phyloP scores from a whole-genome alignment of 2,113 vertebrate genomes.

The Pangasianodon gigas region DNA sequence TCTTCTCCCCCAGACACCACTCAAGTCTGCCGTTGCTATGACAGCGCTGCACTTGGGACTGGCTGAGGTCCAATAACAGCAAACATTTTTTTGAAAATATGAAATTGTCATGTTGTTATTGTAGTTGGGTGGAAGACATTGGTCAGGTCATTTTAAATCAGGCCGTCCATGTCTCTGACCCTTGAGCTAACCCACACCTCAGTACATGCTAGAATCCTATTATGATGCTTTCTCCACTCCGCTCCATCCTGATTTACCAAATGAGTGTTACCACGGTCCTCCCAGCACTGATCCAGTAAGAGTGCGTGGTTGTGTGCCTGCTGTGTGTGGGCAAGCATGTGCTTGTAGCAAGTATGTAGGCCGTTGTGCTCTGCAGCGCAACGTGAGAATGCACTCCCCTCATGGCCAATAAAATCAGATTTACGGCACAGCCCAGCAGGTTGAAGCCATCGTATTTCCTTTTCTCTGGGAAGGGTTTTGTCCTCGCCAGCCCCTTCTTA shows the following conservation, averaged over 20 bases:
- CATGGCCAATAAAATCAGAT: conserved; percentile 58
- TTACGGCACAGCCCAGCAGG: conserved; percentile 55
- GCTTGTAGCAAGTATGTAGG: conserved; percentile 15
- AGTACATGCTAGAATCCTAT: no score
- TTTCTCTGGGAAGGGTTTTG: conserved; percentile 44
- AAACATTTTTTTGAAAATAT: neutral
- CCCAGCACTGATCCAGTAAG: neutral
- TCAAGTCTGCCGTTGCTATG: conserved; percentile 64
- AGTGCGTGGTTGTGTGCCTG: neutral
- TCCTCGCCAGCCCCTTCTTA: conserved; percentile 44
- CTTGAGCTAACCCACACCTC: neutral
- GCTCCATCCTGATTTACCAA: neutral
- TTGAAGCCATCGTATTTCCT: conserved; percentile 51
- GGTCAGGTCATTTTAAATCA: neutral
- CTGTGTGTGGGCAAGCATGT: conserved; percentile 19
- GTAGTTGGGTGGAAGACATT: neutral
- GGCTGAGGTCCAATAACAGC: neutral
- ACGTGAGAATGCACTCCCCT: conserved; percentile 24
- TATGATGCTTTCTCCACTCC: neutral
- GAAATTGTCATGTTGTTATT: neutral
- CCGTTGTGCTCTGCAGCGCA: neutral
- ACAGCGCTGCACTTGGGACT: conserved; percentile 30
- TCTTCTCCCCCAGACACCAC: conserved; percentile 61
- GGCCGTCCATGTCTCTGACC: neutral
- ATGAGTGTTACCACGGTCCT: neutral